Conservation (phyloP, 2,797 vertebrate genomes). For the Siniperca undulata region DNA sequence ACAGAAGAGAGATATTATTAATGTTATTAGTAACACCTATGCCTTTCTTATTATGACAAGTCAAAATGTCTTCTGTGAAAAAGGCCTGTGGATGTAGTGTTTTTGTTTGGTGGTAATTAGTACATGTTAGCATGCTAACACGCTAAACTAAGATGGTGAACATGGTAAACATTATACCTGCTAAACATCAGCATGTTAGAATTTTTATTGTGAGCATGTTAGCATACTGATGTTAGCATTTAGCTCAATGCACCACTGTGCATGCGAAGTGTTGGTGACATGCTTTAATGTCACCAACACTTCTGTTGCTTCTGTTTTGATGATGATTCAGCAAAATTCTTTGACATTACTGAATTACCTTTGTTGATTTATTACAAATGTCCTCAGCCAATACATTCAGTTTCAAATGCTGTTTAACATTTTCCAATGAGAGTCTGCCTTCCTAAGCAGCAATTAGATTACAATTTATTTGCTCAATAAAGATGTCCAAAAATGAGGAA, state of each 20-base stretch:
- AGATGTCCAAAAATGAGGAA: background rate
- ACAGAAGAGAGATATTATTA: no score
- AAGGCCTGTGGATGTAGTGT: background rate
- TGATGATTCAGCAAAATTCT: background rate
- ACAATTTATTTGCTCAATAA: background rate
- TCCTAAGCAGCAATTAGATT: background rate
- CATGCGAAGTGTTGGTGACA: no score
- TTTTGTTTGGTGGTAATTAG: background rate
- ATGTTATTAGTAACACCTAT: background rate
- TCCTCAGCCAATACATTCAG: background rate
- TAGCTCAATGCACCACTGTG: background rate
- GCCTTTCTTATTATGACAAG: background rate
- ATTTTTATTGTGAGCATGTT: no score
- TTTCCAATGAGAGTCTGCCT: background rate
- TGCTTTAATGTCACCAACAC: background rate
- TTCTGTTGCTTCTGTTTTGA: slow-evolving; percentile 1
- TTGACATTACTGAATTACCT: background rate
- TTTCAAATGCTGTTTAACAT: background rate
- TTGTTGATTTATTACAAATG: background rate
- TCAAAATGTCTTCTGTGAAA: background rate
- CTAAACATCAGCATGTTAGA: background rate
- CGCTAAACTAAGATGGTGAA: background rate
- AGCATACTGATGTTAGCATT: no score
- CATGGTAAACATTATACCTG: background rate
- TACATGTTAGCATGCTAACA: background rate